phyloP scores from a whole-genome alignment of 2,797 vertebrate species.

The Anableps anableps region DNA sequence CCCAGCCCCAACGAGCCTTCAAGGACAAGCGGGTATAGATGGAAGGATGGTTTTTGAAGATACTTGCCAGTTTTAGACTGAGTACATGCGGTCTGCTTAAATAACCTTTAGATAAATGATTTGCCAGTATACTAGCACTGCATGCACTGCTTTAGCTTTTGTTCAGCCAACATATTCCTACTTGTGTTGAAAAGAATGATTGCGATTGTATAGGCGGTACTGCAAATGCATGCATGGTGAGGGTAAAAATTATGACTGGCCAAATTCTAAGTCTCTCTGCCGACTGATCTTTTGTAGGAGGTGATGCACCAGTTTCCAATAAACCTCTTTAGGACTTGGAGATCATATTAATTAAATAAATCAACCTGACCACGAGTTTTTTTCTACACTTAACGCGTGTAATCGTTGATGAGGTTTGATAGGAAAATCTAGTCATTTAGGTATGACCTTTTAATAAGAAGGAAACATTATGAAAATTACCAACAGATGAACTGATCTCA shows the following conservation, averaged over 20 bases:
- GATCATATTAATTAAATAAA: not conserved
- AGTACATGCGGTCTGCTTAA: no score
- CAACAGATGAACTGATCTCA: not conserved
- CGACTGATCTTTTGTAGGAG: not conserved
- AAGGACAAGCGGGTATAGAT: no score
- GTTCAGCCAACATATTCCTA: not conserved
- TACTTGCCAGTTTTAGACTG: no score
- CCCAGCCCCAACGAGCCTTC: no score
- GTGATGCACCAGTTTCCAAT: not conserved
- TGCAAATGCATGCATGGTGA: not conserved
- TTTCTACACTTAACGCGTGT: not conserved
- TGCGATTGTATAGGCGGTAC: not conserved
- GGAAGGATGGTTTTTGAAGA: no score
- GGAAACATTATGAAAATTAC: not conserved
- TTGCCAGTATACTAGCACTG: not conserved
- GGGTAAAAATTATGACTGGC: not conserved
- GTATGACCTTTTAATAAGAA: no score
- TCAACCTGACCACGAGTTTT: not conserved
- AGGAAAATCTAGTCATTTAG: not conserved
- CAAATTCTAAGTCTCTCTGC: not conserved
- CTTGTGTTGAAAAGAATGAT: not conserved
- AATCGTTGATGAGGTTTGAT: not conserved
- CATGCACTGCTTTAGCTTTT: not conserved
- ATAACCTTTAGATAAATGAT: not conserved
- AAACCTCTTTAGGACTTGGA: not conserved